Percentiles rank a stretch among this genome's conserved stretches.
Evolutionary conservation across 2,888 invertebrate genomes (phyloP).

Genomic region (Thelaira solivaga): DNA sequence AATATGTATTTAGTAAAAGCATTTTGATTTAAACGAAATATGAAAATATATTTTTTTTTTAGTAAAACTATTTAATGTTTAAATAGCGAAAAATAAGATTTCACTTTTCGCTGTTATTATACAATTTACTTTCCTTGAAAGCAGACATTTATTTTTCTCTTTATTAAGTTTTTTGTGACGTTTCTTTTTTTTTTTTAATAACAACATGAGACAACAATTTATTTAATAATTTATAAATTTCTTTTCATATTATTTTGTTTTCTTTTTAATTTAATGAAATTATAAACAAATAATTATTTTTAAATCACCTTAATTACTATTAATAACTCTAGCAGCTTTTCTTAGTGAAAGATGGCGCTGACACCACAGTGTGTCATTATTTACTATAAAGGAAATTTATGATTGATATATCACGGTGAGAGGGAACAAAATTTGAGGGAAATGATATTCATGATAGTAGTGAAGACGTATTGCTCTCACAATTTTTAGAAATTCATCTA

Average conservation of each 20-base stretch:
- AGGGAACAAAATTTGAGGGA: no score
- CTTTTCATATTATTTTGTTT: background rate
- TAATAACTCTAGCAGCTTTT: background rate
- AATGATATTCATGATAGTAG: no score
- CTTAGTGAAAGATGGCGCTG: background rate
- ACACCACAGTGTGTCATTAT: background rate
- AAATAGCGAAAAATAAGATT: constrained; percentile 49
- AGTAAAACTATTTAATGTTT: constrained; percentile 35
- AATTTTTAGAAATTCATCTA: no score
- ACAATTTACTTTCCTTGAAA: constrained; percentile 51
- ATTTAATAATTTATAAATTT: constrained; percentile 17
- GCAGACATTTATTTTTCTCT: constrained; percentile 5
- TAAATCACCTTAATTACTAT: constrained; percentile 7
- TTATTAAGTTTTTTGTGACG: background rate
- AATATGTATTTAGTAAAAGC: background rate
- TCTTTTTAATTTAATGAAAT: constrained; percentile 7
- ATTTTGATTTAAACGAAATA: constrained; percentile 3
- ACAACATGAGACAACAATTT: background rate
- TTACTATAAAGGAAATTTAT: no score
- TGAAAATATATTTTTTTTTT: constrained; percentile 1
- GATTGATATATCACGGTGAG: no score
- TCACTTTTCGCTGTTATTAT: constrained; percentile 49
- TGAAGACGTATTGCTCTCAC: no score
- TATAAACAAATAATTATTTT: constrained; percentile 14
- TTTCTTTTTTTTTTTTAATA: background rate